Evolutionary conservation across 2,797 vertebrate genomes (phyloP).

Genomic region (Spondyliosoma cantharus): DNA sequence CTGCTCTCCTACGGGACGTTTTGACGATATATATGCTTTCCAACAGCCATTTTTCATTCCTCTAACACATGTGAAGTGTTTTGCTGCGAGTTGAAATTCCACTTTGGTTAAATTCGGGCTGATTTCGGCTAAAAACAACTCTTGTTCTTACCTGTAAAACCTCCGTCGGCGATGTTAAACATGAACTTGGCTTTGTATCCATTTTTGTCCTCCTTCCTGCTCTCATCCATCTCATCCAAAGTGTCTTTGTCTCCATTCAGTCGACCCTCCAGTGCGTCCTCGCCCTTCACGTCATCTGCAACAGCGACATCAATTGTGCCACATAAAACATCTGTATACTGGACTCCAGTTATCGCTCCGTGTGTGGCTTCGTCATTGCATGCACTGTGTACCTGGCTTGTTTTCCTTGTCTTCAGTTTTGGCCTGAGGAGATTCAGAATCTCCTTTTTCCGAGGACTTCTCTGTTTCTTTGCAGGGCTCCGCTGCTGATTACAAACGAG

Average conservation of each 20-base stretch:
- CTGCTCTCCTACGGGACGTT: background rate
- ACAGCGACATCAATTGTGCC: constrained; percentile 38
- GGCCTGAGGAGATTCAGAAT: constrained; percentile 75
- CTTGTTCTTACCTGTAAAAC: constrained; percentile 91
- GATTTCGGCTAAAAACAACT: background rate
- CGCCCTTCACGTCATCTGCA: constrained; percentile 86
- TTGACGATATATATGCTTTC: background rate
- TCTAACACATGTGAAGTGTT: too few species aligned
- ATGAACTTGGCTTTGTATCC: constrained; percentile 92
- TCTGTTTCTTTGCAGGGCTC: constrained; percentile 85
- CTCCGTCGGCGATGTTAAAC: constrained; percentile 99
- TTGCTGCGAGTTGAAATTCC: too few species aligned
- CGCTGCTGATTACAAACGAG: constrained; percentile 71
- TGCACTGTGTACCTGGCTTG: constrained; percentile 85
- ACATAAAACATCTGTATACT: constrained; percentile 2
- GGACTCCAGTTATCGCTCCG: background rate
- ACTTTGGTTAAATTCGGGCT: background rate
- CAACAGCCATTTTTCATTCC: background rate
- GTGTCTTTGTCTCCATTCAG: constrained; percentile 91
- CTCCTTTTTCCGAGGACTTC: constrained; percentile 85
- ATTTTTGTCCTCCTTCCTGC: constrained; percentile 90
- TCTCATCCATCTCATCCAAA: constrained; percentile 89
- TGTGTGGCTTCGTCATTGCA: constrained; percentile 12
- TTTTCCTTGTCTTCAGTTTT: constrained; percentile 87
- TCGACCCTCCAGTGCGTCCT: constrained; percentile 86